Conservation (phyloP, 2,797 vertebrate species). For the Muscicapa striata region DNA sequence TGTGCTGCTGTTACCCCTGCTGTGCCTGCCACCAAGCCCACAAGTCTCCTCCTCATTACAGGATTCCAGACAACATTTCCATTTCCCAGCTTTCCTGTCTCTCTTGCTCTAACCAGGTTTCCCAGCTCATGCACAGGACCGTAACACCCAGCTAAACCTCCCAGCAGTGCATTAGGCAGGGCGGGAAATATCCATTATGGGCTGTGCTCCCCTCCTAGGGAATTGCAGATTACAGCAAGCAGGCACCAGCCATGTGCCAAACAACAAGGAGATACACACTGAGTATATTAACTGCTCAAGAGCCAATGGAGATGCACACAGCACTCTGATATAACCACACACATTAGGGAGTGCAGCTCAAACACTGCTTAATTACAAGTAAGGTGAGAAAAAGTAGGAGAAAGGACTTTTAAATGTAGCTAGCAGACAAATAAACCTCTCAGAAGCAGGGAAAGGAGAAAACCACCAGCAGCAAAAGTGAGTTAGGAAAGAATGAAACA, state of each 20-base stretch:
- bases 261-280: background rate
- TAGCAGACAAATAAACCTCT: background rate
- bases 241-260: background rate
- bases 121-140: background rate
- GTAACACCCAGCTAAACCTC: background rate
- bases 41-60: background rate
- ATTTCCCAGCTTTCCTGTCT: background rate
- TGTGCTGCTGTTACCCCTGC: background rate
- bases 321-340: background rate
- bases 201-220: background rate
- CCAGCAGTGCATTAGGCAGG: background rate
- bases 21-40: background rate
- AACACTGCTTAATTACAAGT: background rate
- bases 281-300: rapidly evolving
- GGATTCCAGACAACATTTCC: background rate
- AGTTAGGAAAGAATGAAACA: background rate
- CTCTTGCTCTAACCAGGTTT: background rate
- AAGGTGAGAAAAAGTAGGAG: background rate
- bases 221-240: background rate
- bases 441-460: background rate
- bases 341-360: background rate
- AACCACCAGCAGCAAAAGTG: background rate
- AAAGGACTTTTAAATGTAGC: background rate
- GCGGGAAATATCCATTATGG: background rate
- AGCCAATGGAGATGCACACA: background rate